phyloP scores from a whole-genome alignment of 2,113 vertebrate species.

The Myotis davidii region DNA sequence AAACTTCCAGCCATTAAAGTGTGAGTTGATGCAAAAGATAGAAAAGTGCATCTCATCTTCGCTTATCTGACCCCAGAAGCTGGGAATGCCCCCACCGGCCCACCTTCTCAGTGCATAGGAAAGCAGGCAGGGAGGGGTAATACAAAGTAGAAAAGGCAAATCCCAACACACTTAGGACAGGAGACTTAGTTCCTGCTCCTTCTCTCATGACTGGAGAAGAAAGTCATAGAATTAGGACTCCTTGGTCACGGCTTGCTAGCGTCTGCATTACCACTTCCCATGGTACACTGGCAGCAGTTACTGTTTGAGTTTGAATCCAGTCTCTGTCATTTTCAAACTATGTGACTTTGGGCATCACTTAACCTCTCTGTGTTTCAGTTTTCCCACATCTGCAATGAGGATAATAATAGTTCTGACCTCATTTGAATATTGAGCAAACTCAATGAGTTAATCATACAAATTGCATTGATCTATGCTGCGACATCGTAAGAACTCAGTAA shows the following conservation, averaged over 20 bases:
- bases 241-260: not conserved
- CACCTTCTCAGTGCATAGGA: not conserved
- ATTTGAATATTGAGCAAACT: slow-evolving; percentile 48
- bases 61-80: not conserved
- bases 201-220: not conserved
- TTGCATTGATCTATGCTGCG: not conserved
- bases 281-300: not conserved
- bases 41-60: slow-evolving; percentile 14
- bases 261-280: not conserved
- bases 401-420: not conserved
- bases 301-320: slow-evolving; percentile 25
- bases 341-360: not conserved
- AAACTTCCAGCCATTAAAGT: slow-evolving; percentile 52
- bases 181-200: not conserved
- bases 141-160: slow-evolving; percentile 5
- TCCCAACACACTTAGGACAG: not conserved
- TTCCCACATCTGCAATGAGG: slow-evolving; percentile 13
- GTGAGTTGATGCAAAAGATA: not conserved
- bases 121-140: not conserved
- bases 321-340: slow-evolving; percentile 7
- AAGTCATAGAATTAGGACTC: not conserved
- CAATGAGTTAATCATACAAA: not conserved
- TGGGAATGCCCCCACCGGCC: not conserved
- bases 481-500: not conserved
- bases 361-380: slow-evolving; percentile 2